Percentiles rank a stretch among this genome's conserved stretches.
Evolutionary conservation across 2,113 vertebrate genomes (phyloP).

Genomic region (Notarius quadriscutis): DNA sequence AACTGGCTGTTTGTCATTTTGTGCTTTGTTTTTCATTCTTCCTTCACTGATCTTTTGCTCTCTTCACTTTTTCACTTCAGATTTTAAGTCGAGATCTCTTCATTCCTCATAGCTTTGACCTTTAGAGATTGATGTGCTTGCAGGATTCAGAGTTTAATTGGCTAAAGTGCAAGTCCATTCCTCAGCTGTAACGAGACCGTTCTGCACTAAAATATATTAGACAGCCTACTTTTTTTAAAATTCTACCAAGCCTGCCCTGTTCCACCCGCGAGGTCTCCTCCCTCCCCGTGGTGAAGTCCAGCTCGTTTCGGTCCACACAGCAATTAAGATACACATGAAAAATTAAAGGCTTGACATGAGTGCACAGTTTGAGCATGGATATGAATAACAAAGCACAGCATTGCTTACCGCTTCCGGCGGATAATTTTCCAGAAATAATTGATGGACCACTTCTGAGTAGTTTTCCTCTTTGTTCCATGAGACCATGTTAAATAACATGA

Average conservation of each 20-base stretch:
- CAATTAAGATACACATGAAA: conserved; percentile 61
- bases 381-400: conserved; percentile 49
- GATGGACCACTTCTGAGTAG: conserved; percentile 25
- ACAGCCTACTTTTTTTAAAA: neutral
- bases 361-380: conserved; percentile 45
- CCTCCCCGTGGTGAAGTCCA: conserved; percentile 43
- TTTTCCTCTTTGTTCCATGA: neutral
- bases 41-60: neutral
- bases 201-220: neutral
- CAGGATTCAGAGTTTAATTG: conserved; percentile 50
- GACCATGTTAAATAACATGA: neutral
- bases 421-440: conserved; percentile 60
- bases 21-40: neutral
- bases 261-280: neutral
- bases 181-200: conserved; percentile 23
- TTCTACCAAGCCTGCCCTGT: neutral
- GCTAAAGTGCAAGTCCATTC: conserved; percentile 14
- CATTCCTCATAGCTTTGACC: conserved; percentile 41
- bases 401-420: conserved; percentile 50
- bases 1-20: neutral
- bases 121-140: conserved; percentile 30
- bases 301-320: conserved; percentile 56
- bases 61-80: neutral
- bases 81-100: neutral
- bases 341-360: conserved; percentile 56